Percentiles rank a stretch among this genome's conserved stretches.
Evolutionary conservation across 2,888 invertebrate species (phyloP).

Genomic region (Drosophila stalkeri): DNA sequence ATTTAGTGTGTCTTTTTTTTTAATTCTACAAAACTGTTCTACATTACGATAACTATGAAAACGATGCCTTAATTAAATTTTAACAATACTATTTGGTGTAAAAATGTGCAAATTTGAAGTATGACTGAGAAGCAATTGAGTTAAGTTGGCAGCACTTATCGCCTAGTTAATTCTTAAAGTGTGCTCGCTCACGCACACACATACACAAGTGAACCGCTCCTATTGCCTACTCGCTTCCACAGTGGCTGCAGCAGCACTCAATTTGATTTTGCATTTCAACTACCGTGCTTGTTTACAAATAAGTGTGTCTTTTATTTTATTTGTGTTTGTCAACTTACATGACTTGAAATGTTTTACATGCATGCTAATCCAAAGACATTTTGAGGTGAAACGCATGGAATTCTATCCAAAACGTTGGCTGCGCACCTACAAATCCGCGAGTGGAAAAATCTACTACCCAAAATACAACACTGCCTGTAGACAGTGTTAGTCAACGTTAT

Average conservation of each 20-base stretch:
- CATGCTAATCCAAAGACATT: constrained; percentile 48
- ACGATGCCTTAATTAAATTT: background rate
- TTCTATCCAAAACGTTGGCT: constrained; percentile 51
- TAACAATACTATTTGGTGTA: constrained; percentile 1
- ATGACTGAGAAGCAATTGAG: constrained; percentile 15
- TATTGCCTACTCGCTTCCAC: constrained; percentile 48
- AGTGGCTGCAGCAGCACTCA: constrained; percentile 20
- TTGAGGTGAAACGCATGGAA: constrained; percentile 47
- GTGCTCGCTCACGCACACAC: constrained; percentile 36
- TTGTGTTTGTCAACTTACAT: constrained; percentile 54
- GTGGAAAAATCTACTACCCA: constrained; percentile 62
- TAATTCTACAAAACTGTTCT: background rate
- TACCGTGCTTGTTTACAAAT: constrained; percentile 23
- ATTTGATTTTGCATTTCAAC: constrained; percentile 38
- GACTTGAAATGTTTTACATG: constrained; percentile 31
- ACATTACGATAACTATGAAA: background rate
- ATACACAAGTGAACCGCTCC: background rate
- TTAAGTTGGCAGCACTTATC: constrained; percentile 51
- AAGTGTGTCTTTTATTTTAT: background rate
- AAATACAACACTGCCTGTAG: constrained; percentile 49
- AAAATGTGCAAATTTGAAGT: constrained; percentile 31
- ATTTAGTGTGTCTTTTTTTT: background rate
- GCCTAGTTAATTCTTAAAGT: constrained; percentile 39
- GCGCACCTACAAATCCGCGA: constrained; percentile 55
- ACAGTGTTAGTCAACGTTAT: constrained; percentile 41